Percentiles rank a stretch among this genome's conserved stretches.
Evolutionary conservation across 1,140 invertebrate species (phyloP).

Genomic region (Cherax destructor): DNA sequence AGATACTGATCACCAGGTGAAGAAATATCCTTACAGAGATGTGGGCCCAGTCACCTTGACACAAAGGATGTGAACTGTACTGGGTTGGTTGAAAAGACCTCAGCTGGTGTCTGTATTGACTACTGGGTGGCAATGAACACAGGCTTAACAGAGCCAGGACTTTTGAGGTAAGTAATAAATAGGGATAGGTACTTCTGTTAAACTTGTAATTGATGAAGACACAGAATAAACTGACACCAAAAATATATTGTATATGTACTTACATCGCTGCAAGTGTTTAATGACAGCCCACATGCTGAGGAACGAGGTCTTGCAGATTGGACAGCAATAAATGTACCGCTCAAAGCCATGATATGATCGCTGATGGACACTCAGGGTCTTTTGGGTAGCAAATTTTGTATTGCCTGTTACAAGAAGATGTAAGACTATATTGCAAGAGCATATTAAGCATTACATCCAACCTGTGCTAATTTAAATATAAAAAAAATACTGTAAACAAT

Average conservation of each 20-base stretch:
- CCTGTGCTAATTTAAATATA: too few species aligned
- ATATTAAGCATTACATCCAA: too few species aligned
- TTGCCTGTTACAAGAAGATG: constrained; percentile 4
- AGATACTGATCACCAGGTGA: too few species aligned
- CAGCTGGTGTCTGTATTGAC: not conserved
- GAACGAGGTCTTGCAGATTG: constrained; percentile 21
- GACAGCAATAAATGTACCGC: constrained; percentile 32
- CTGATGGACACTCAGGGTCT: constrained; percentile 36
- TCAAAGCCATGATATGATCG: constrained; percentile 34
- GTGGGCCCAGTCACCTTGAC: too few species aligned
- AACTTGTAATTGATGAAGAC: not conserved
- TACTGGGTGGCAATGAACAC: not conserved
- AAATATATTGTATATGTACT: not conserved
- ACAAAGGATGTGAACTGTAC: not conserved
- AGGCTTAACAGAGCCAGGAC: not conserved
- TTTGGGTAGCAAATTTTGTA: constrained; percentile 47
- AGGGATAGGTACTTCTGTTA: not conserved
- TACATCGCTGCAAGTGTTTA: constrained; percentile 27
- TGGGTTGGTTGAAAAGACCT: not conserved
- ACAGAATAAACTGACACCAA: not conserved
- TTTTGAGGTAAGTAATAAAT: not conserved
- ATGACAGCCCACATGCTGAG: constrained; percentile 39
- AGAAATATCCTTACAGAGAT: too few species aligned
- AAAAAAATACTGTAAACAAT: too few species aligned
- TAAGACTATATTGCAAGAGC: not conserved